These are phyloP conservation scores for Ephydatia muelleri DNA, from an alignment of 37 sponge, comb jelly and placozoan species.

Conservation along the genomic window DNA sequence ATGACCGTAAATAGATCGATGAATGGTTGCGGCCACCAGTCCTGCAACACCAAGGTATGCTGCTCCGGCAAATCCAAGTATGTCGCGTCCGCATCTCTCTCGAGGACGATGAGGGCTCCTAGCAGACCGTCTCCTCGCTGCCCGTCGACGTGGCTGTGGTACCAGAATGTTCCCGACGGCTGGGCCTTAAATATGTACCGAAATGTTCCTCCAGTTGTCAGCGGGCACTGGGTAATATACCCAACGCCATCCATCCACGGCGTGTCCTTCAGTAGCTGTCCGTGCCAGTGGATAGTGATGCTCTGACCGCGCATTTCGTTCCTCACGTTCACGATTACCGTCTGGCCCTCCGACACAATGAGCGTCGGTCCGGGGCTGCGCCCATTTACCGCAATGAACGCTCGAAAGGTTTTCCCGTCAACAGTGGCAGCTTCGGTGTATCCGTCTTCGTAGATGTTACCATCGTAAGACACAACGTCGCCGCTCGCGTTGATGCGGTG, in stretches of 20 bases:
- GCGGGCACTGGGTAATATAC: slow-evolving; percentile 65
- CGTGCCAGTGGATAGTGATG: too few relatives aligned
- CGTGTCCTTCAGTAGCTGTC: too few relatives aligned
- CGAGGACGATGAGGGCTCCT: slow-evolving; percentile 59
- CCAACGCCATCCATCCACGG: slow-evolving; percentile 71
- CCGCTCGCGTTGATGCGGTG: too few relatives aligned
- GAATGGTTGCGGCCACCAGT: slow-evolving; percentile 35
- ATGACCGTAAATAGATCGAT: slow-evolving; percentile 30
- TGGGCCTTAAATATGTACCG: slow-evolving; percentile 42
- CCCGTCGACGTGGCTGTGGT: too few relatives aligned
- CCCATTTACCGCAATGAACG: too few relatives aligned
- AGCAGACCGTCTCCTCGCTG: slow-evolving; percentile 46
- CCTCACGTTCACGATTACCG: too few relatives aligned
- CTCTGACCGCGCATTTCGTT: slow-evolving; percentile 52
- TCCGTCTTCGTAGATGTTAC: too few relatives aligned
- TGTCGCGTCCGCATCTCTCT: background rate
- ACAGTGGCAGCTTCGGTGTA: too few relatives aligned
- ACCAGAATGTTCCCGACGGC: slow-evolving; percentile 55
- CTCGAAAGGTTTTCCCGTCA: too few relatives aligned
- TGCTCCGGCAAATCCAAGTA: slow-evolving; percentile 41
- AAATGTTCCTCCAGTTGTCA: slow-evolving; percentile 39
- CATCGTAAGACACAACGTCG: too few relatives aligned
- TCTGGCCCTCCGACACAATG: too few relatives aligned
- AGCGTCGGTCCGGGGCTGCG: too few relatives aligned
- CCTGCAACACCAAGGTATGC: slow-evolving; percentile 33